Conservation (phyloP, 2,797 vertebrate genomes). For the Cichlasoma orientale region DNA sequence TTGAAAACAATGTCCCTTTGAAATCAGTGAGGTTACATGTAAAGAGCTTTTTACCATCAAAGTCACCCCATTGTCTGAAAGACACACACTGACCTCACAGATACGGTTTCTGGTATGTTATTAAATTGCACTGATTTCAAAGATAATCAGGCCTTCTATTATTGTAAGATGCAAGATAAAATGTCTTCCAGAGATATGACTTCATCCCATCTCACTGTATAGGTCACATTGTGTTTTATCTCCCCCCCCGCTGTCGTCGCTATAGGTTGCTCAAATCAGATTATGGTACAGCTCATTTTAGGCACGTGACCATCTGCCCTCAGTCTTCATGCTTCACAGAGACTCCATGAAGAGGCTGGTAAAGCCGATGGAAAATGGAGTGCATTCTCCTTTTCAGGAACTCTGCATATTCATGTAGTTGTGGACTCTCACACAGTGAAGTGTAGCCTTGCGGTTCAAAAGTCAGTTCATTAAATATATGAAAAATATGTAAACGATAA, state of each 20-base stretch:
- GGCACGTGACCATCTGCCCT: conserved; percentile 29
- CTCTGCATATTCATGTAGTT: not conserved
- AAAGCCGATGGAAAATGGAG: conserved; percentile 48
- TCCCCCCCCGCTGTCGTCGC: conserved; percentile 42
- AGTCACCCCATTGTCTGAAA: conserved; percentile 9
- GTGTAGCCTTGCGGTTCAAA: conserved; percentile 35
- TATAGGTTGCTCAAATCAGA: conserved; percentile 68
- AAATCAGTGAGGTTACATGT: not conserved
- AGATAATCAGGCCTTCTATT: conserved; percentile 52
- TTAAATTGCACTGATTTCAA: conserved; percentile 27
- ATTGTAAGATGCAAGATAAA: conserved; percentile 57
- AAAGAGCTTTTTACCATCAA: conserved; percentile 4
- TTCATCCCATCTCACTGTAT: conserved; percentile 31
- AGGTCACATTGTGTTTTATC: conserved; percentile 69
- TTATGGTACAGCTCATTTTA: conserved; percentile 65
- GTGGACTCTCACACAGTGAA: conserved; percentile 24
- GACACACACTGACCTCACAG: conserved; percentile 26
- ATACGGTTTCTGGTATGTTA: conserved; percentile 22
- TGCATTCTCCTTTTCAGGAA: conserved; percentile 39
- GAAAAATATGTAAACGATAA: conserved; percentile 65
- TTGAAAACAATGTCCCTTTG: conserved; percentile 7
- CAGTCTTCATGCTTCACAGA: conserved; percentile 49
- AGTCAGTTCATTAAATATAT: conserved; percentile 63
- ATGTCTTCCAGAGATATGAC: conserved; percentile 27
- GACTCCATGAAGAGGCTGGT: conserved; percentile 39